Conservation (phyloP, 2,888 invertebrate species). For the Caenorhabditis sulstoni region DNA sequence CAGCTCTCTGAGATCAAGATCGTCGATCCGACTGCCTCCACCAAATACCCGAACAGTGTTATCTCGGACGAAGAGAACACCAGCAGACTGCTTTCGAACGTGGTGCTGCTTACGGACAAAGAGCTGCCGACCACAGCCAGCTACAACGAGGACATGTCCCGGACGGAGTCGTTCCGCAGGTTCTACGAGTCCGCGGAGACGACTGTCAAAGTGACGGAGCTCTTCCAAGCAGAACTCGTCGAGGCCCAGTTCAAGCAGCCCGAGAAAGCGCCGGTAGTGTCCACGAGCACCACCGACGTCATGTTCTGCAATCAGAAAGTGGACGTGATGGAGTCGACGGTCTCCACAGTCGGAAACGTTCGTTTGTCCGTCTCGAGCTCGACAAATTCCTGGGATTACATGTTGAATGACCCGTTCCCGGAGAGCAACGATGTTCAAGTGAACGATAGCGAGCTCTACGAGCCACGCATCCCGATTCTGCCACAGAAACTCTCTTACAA, state of each 20-base stretch:
- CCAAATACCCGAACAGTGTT: constrained; percentile 31
- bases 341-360: constrained; percentile 30
- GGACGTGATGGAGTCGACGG: constrained; percentile 31
- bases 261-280: constrained; percentile 11
- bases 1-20: constrained; percentile 52
- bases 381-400: constrained; percentile 57
- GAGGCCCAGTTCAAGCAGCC: constrained; percentile 18
- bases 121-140: constrained; percentile 46
- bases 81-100: constrained; percentile 42
- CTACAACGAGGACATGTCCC: constrained; percentile 63
- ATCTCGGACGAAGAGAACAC: constrained; percentile 52
- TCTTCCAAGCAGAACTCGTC: constrained; percentile 43
- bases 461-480: constrained; percentile 68
- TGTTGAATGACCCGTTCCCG: constrained; percentile 64
- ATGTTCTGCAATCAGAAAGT: constrained; percentile 50
- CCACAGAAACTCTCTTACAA: constrained; percentile 70
- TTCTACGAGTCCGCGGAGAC: constrained; percentile 69
- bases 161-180: constrained; percentile 61
- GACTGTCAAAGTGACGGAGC: constrained; percentile 64
- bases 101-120: constrained; percentile 35
- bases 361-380: constrained; percentile 50
- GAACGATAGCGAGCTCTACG: constrained; percentile 49
- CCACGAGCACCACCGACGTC: constrained; percentile 46
- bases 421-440: constrained; percentile 44
- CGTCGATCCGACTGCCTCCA: constrained; percentile 26